Evolutionary conservation across 2,113 vertebrate species (phyloP).

Genomic region (Semnopithecus entellus): DNA sequence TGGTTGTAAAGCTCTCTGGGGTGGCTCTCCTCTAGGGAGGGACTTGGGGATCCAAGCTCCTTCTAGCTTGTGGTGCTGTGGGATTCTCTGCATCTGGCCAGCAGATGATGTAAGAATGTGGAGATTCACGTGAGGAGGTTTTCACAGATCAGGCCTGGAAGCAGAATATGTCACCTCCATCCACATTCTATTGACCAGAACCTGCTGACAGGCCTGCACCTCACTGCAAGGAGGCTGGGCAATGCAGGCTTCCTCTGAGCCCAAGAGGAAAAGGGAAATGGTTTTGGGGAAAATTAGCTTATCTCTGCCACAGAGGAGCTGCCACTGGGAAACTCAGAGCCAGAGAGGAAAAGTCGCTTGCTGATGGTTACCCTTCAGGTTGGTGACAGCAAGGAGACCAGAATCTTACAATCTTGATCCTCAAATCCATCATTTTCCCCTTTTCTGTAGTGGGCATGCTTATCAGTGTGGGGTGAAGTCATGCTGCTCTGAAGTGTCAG

Average conservation of each 20-base stretch:
- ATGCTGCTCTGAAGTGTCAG: not conserved
- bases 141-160: not conserved
- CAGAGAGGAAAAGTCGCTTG: not conserved
- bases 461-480: accelerated
- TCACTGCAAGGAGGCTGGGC: not conserved
- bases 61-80: not conserved
- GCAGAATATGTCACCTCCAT: not conserved
- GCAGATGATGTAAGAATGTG: not conserved
- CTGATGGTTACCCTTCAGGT: not conserved
- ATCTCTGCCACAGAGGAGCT: not conserved
- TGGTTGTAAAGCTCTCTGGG: not conserved
- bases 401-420: not conserved
- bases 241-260: no score
- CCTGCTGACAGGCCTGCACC: not conserved
- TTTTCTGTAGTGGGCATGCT: no score
- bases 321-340: not conserved
- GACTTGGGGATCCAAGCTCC: not conserved
- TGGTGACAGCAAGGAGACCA: not conserved
- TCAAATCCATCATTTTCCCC: not conserved
- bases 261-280: not conserved
- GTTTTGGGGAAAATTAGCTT: not conserved
- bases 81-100: not conserved
- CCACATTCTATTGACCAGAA: not conserved
- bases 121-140: not conserved
- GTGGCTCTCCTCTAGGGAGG: not conserved